phyloP scores from a whole-genome alignment of 2,888 invertebrate species.

The Drosophila pegasa region DNA sequence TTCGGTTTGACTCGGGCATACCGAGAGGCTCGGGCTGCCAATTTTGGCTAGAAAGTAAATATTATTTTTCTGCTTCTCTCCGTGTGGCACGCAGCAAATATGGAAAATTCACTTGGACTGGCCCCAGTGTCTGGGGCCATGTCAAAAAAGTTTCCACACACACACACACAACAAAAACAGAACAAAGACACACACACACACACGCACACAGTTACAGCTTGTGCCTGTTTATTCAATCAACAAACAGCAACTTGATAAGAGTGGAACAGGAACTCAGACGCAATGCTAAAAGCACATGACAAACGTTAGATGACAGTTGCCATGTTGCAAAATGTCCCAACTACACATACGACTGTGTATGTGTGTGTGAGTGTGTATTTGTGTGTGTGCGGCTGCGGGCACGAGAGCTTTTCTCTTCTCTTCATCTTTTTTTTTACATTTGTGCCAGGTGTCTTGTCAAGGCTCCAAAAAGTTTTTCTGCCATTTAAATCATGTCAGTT shows the following conservation, averaged over 20 bases:
- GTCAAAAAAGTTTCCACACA: conserved; percentile 50
- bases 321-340: conserved; percentile 71
- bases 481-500: conserved; percentile 79
- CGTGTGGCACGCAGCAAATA: conserved; percentile 38
- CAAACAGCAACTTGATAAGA: conserved; percentile 66
- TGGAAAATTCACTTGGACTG: conserved; percentile 12
- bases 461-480: conserved; percentile 69
- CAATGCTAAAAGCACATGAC: conserved; percentile 72
- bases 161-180: conserved; percentile 31
- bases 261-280: conserved; percentile 25
- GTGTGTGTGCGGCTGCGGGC: conserved; percentile 3
- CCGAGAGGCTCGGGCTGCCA: conserved; percentile 46
- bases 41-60: conserved; percentile 64
- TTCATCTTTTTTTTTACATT: conserved; percentile 35
- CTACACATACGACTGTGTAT: conserved; percentile 23
- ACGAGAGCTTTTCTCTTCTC: too few species aligned
- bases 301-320: conserved; percentile 78
- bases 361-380: background rate
- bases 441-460: conserved; percentile 53
- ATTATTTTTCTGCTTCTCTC: conserved; percentile 68
- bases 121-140: conserved; percentile 31
- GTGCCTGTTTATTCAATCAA: conserved; percentile 75
- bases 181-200: conserved; percentile 33
- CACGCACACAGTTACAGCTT: conserved; percentile 30
- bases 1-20: conserved; percentile 27